A percentile compares a stretch with the other conserved stretches of the same genome.
phyloP scores from a whole-genome alignment of 1,140 invertebrate species.

The Calliopsis andreniformis region DNA sequence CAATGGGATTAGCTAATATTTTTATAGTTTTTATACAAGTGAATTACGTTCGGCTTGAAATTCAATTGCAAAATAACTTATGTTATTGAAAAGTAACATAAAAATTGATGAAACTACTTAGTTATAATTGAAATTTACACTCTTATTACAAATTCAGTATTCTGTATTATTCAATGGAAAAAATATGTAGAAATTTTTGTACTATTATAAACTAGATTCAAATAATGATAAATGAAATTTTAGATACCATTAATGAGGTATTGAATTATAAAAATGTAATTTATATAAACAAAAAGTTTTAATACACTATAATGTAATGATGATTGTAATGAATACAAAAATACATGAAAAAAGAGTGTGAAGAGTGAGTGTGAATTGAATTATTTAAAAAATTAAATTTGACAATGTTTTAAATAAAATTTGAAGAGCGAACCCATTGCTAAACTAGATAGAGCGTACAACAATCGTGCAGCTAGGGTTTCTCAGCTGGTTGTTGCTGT shows the following conservation, averaged over 20 bases:
- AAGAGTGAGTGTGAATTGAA: neutral
- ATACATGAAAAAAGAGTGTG: neutral
- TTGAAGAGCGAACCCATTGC: conserved; percentile 41
- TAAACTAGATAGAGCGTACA: conserved; percentile 31
- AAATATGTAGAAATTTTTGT: neutral
- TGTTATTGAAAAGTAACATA: neutral
- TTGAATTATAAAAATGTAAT: neutral
- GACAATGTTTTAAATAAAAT: neutral
- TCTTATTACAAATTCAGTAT: neutral
- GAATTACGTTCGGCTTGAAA: no score
- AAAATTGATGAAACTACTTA: neutral
- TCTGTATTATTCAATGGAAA: neutral
- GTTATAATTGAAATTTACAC: neutral
- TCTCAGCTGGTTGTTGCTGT: conserved; percentile 82
- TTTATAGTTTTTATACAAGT: neutral
- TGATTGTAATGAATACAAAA: neutral
- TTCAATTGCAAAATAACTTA: neutral
- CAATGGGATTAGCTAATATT: conserved; percentile 27
- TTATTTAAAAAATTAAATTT: neutral
- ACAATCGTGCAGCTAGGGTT: conserved; percentile 73
- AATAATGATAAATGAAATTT: neutral
- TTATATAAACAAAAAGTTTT: neutral
- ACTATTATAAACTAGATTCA: neutral
- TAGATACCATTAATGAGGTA: no score
- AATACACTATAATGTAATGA: neutral